phyloP scores from a whole-genome alignment of 2,888 invertebrate species.

The Aricia artaxerxes region DNA sequence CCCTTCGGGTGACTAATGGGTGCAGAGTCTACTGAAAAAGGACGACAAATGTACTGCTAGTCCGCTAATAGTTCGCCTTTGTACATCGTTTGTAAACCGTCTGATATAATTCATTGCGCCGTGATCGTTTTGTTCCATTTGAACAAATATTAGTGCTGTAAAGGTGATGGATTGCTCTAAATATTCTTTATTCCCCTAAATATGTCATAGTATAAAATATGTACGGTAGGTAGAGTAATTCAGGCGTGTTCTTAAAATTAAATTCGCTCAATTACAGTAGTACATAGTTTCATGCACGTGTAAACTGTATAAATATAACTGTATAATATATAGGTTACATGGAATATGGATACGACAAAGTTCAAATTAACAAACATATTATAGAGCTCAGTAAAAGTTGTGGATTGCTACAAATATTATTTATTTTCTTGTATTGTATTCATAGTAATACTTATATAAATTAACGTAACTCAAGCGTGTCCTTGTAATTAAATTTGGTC shows the following conservation, averaged over 20 bases:
- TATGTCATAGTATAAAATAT: background rate
- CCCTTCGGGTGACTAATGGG: slow-evolving; percentile 74
- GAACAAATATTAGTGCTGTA: background rate
- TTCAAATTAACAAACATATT: no score
- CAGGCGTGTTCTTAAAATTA: background rate
- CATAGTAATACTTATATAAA: no score
- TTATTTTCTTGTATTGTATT: no score
- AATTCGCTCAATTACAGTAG: background rate
- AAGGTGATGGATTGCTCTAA: background rate
- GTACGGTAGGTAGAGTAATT: background rate
- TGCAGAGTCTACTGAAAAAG: slow-evolving; percentile 63
- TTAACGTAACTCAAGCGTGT: no score
- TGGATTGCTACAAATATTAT: no score
- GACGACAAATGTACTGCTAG: slow-evolving; percentile 56
- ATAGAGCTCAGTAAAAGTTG: no score
- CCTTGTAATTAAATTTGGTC: no score
- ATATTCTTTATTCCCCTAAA: background rate
- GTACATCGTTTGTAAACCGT: slow-evolving; percentile 12
- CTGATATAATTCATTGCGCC: background rate
- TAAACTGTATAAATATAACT: no score
- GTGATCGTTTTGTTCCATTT: background rate
- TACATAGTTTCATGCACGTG: no score
- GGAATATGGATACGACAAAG: no score
- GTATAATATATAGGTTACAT: no score
- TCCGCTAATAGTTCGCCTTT: slow-evolving; percentile 56